A percentile compares a stretch with the other conserved stretches of the same genome.
Conservation (phyloP, 2,797 vertebrate genomes). For the Thalassophryne amazonica region DNA sequence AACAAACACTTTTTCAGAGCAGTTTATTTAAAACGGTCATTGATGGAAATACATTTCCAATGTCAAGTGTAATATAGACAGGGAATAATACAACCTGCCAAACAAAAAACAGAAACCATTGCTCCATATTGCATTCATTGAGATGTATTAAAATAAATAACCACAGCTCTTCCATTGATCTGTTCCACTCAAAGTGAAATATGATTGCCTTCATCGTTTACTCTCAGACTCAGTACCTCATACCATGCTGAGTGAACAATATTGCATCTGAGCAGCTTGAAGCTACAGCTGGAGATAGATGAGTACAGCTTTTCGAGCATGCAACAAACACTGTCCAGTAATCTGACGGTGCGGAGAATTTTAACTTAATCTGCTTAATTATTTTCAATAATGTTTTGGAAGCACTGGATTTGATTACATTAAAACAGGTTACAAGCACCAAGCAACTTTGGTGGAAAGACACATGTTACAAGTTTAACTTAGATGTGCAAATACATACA, state of each 20-base stretch:
- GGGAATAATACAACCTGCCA: conserved; percentile 19
- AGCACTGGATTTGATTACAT: conserved; percentile 68
- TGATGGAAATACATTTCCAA: conserved; percentile 74
- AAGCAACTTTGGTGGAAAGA: conserved; percentile 54
- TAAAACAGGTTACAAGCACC: conserved; percentile 50
- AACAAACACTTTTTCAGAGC: conserved; percentile 35
- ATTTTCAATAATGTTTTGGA: too few species aligned
- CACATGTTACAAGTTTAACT: conserved; percentile 40
- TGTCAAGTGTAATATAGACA: conserved; percentile 74
- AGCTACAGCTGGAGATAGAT: conserved; percentile 47
- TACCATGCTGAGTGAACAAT: conserved; percentile 49
- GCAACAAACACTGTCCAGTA: conserved; percentile 42
- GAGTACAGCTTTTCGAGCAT: conserved; percentile 48
- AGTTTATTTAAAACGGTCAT: conserved; percentile 79
- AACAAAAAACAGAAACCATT: conserved; percentile 38
- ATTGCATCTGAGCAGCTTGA: conserved; percentile 66
- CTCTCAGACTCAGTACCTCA: conserved; percentile 65
- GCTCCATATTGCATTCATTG: conserved; percentile 46
- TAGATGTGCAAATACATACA: conserved; percentile 66
- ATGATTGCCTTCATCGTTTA: conserved; percentile 77
- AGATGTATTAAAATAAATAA: conserved; percentile 79
- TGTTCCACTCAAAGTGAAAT: conserved; percentile 51
- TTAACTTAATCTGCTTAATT: too few species aligned
- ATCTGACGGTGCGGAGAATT: too few species aligned
- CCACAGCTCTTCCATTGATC: conserved; percentile 46